Evolutionary conservation across 2,797 vertebrate species (phyloP), one percentile per base, ranked within the genome.

Genomic region (Siniperca undulata): DNA sequence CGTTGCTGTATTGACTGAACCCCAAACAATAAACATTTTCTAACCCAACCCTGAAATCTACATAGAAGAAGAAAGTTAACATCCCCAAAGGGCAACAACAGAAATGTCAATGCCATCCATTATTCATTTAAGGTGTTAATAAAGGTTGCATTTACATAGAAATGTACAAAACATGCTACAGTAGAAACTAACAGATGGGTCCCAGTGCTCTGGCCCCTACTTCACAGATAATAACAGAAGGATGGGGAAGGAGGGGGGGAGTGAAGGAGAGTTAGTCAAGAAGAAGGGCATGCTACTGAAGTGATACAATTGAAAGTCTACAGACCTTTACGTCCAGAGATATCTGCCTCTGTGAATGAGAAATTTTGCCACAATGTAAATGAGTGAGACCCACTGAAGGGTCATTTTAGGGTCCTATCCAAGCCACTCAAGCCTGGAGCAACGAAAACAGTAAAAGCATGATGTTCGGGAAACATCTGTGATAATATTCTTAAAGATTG

Each of bases 271-370:
- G 92, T 95, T 94, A 95, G 94, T 94, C 77, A 82, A 91, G 82
- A 91, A 88, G 87, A 88, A 92, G 93, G 91, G 38, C 95, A 96
- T 95, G 95, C 95, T 92, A 93, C 89, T 88, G 22, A 88, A 80
- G 90, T 92, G 86, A 94, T 93, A 95, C 89, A 95, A 95, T 82
- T 92, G 87, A 95, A 95, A 94, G 84, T 92, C 92, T 94, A 97
- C 96, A 96, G 90, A 97, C 96, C 96, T 97, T 96, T 91, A 82
- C 89, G 91, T 96, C 96, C 96, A 94, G 89, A 92, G 90, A 94
- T 91, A 86, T 95, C 96, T 91, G 93, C 92, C 91, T 96, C 96
- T 97, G 96, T 95, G 90, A 96, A 97, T 91, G 95, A 97, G 91
- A 97, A 95, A 96, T 95, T 84, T 95, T 93, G 88, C 86, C 95